Conservation (phyloP, 2,888 invertebrate species). For the Thymelicus acteon region DNA sequence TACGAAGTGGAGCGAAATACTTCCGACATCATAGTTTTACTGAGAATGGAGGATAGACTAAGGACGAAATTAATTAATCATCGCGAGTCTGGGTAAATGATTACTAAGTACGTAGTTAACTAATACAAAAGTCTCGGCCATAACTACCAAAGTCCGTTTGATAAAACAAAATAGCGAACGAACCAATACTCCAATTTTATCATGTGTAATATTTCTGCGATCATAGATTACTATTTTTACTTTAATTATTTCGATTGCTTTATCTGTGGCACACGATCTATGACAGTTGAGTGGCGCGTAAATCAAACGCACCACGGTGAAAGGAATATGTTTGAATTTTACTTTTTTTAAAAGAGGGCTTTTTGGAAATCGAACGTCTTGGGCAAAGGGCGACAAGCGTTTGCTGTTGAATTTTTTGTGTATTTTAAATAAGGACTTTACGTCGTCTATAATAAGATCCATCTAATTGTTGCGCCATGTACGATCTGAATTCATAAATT, state of each 20-base stretch:
- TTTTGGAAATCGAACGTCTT: constrained; percentile 64
- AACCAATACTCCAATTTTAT: constrained; percentile 18
- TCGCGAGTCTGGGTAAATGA: constrained; percentile 5
- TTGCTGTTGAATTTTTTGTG: constrained; percentile 40
- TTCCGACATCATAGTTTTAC: no score
- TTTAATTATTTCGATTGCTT: constrained; percentile 35
- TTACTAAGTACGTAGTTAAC: not conserved
- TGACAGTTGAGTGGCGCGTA: constrained; percentile 41
- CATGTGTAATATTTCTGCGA: constrained; percentile 25
- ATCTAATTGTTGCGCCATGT: constrained; percentile 41
- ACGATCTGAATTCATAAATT: constrained; percentile 53
- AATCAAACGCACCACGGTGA: constrained; percentile 32
- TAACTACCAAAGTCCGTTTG: constrained; percentile 19
- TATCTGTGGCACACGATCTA: constrained; percentile 39
- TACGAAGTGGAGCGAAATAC: not conserved
- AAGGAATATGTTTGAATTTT: constrained; percentile 39
- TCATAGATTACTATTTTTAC: constrained; percentile 28
- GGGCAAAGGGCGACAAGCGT: constrained; percentile 43
- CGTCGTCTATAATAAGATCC: constrained; percentile 48
- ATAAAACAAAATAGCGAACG: constrained; percentile 22
- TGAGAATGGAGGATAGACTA: no score
- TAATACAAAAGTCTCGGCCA: not conserved
- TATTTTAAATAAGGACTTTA: constrained; percentile 40
- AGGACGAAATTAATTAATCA: constrained; percentile 7
- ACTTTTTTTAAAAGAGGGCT: constrained; percentile 44